phyloP scores from a whole-genome alignment of 2,888 invertebrate species.

The Harpalus rubripes region DNA sequence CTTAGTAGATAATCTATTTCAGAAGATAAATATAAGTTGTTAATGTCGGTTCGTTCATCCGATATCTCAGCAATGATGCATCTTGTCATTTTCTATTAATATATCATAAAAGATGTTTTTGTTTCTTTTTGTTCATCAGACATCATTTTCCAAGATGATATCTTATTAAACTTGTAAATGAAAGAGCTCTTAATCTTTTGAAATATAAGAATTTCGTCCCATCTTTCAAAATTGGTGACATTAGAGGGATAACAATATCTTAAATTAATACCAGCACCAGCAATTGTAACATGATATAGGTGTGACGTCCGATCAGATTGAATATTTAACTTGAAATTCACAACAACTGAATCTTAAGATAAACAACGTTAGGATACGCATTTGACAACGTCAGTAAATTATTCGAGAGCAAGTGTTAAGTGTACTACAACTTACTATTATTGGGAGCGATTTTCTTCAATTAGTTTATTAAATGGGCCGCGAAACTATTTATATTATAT shows the following conservation, averaged over 20 bases:
- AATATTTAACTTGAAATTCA: conserved; percentile 13
- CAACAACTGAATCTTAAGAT: not conserved
- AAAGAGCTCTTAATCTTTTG: not conserved
- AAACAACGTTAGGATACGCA: conserved; percentile 2
- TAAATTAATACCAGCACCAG: not conserved
- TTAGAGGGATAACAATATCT: conserved; percentile 8
- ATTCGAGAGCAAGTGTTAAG: conserved; percentile 17
- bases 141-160: not conserved
- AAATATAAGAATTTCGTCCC: not conserved
- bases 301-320: conserved; percentile 28
- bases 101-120: not conserved
- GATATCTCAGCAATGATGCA: too few species aligned
- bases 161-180: not conserved
- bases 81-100: not conserved
- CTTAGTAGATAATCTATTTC: not conserved
- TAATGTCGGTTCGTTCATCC: not conserved
- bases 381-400: conserved; percentile 20
- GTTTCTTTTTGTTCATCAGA: not conserved
- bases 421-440: not conserved
- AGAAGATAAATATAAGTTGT: not conserved
- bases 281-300: not conserved
- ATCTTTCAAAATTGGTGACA: conserved; percentile 30
- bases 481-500: conserved; percentile 11
- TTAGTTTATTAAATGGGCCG: conserved; percentile 22
- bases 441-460: conserved; percentile 10